These are phyloP conservation scores for Machimus rusticus DNA, from an alignment of 2,888 invertebrate genomes.

Conservation along the genomic window DNA sequence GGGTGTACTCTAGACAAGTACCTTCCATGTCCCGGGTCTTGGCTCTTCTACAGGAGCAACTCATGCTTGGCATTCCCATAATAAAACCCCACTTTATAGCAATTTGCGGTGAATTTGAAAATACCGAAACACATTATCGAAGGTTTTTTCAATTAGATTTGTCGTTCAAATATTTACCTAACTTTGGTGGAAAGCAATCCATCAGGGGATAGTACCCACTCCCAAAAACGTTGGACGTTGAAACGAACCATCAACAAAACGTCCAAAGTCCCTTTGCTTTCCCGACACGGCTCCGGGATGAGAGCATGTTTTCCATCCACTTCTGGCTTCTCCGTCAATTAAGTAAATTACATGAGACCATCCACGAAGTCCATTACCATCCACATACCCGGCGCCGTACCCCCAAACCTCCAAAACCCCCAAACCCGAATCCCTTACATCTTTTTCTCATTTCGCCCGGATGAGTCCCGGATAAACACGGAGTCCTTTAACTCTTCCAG, in stretches of 20 bases:
- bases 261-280: neutral
- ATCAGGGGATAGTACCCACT: neutral
- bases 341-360: slow-evolving; percentile 8
- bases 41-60: neutral
- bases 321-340: neutral
- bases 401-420: neutral
- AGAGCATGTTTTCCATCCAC: neutral
- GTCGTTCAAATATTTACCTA: neutral
- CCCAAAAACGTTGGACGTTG: neutral
- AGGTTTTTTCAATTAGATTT: neutral
- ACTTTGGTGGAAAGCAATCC: neutral
- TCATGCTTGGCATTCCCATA: neutral
- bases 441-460: neutral
- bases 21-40: neutral
- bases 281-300: neutral
- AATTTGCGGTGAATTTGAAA: neutral
- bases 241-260: neutral
- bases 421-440: neutral
- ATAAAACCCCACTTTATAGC: neutral
- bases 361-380: neutral
- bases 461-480: neutral
- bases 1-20: neutral
- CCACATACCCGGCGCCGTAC: neutral
- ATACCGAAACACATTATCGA: neutral
- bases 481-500: slow-evolving; percentile 63